Percentiles rank a stretch among this genome's conserved stretches.
These are phyloP conservation scores for Peromyscus aztecus DNA, from an alignment of 2,797 vertebrate genomes.

Conservation along the genomic window DNA sequence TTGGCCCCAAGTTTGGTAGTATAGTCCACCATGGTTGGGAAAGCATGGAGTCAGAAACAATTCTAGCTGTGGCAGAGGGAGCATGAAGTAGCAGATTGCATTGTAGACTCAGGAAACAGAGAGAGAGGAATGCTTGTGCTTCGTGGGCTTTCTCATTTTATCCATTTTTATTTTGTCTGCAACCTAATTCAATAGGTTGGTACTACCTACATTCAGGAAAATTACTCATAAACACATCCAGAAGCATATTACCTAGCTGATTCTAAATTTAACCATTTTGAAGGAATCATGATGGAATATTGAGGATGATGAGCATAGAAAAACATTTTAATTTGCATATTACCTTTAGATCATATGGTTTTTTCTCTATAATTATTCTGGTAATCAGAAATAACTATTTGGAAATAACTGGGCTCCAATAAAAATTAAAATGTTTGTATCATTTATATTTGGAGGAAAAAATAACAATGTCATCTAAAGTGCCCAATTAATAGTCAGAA, in stretches of 20 bases:
- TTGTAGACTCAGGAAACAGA: background rate
- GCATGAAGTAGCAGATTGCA: no score
- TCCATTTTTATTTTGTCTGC: background rate
- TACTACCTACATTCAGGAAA: background rate
- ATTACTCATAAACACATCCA: background rate
- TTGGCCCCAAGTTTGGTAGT: background rate
- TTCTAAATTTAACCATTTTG: background rate
- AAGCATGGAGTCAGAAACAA: background rate
- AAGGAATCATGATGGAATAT: background rate
- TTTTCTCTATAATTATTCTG: background rate
- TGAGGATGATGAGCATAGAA: background rate
- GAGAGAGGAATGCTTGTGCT: background rate
- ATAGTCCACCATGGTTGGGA: background rate
- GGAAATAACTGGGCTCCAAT: background rate
- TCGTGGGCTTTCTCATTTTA: background rate
- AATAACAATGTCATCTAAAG: background rate
- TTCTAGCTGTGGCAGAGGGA: background rate
- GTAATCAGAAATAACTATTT: background rate
- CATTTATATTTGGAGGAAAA: background rate
- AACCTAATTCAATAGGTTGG: background rate
- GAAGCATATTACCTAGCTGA: background rate
- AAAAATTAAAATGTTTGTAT: background rate
- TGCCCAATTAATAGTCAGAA: background rate
- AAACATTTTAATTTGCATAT: background rate
- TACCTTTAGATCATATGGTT: background rate